Evolutionary conservation across 2,797 vertebrate species (phyloP).

Genomic region (Fundulus diaphanus): DNA sequence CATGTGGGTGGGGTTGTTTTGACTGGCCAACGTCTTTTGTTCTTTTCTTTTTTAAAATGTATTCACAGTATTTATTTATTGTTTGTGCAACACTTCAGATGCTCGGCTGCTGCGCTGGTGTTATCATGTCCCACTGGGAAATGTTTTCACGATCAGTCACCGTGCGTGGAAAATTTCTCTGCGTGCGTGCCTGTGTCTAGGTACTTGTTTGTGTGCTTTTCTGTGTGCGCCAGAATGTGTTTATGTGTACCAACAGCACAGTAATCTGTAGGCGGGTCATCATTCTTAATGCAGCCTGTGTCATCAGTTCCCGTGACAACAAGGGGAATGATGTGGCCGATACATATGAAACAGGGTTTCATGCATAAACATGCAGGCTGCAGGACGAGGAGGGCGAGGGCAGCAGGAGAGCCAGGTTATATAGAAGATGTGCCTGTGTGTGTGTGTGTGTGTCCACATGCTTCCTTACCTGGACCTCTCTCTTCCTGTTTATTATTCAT

Average conservation of each 20-base stretch:
- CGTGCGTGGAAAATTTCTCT: conserved; percentile 22
- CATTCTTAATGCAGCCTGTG: conserved; percentile 98
- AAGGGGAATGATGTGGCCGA: conserved; percentile 94
- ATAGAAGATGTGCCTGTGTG: conserved; percentile 79
- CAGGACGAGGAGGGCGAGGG: conserved; percentile 60
- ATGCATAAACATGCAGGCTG: conserved; percentile 97
- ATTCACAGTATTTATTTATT: conserved; percentile 20
- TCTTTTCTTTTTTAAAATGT: conserved; percentile 14
- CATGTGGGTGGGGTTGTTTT: conserved; percentile 41
- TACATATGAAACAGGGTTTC: conserved; percentile 99
- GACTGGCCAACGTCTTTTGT: conserved; percentile 45
- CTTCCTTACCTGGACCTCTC: conserved; percentile 81
- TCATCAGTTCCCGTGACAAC: conserved; percentile 99
- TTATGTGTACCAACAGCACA: conserved; percentile 71
- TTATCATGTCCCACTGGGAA: conserved; percentile 60
- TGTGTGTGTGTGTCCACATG: conserved; percentile 19
- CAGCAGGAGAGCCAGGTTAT: conserved; percentile 86
- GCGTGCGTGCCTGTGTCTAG: conserved; percentile 17
- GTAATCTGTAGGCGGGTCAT: conserved; percentile 98
- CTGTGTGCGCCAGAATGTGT: conserved; percentile 28
- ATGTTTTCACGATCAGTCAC: conserved; percentile 64
- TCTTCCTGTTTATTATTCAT: conserved; percentile 92
- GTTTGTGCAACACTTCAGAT: conserved; percentile 47
- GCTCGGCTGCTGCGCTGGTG: conserved; percentile 39
- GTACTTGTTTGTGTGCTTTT: conserved; percentile 19